Evolutionary conservation across 2,888 invertebrate genomes (phyloP).

Genomic region (Platycheirus albimanus): DNA sequence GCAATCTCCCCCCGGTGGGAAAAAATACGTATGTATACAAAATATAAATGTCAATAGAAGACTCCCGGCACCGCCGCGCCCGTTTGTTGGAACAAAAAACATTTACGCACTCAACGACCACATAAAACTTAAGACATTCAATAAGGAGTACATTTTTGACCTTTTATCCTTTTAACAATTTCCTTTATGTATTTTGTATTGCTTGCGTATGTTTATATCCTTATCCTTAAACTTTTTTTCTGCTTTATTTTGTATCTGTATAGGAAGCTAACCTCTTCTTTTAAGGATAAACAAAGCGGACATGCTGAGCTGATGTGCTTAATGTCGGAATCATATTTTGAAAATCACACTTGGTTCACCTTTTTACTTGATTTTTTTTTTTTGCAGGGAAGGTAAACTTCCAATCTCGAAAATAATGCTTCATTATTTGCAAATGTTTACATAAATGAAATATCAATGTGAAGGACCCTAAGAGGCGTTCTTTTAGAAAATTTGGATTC

Average conservation of each 20-base stretch:
- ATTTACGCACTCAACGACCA: constrained; percentile 71
- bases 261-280: constrained; percentile 2
- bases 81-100: constrained; percentile 58
- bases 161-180: constrained; percentile 69
- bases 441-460: constrained; percentile 40
- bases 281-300: constrained; percentile 59
- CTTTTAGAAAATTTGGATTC: constrained; percentile 61
- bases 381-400: constrained; percentile 36
- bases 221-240: constrained; percentile 1
- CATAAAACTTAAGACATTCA: constrained; percentile 74
- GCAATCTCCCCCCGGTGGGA: neutral
- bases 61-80: constrained; percentile 1
- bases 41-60: constrained; percentile 69
- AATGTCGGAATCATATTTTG: constrained; percentile 50
- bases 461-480: constrained; percentile 42
- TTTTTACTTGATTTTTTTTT: constrained; percentile 3
- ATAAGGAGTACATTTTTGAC: constrained; percentile 66
- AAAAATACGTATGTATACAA: too few species aligned
- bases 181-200: constrained; percentile 24
- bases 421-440: constrained; percentile 71
- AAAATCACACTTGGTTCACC: constrained; percentile 49
- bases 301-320: constrained; percentile 46
- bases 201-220: constrained; percentile 11
- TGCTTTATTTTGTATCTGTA: too few species aligned
- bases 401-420: constrained; percentile 16